A percentile compares a stretch with the other conserved stretches of the same genome.
Conservation (phyloP, 2,113 vertebrate genomes). For the Coptodon rendalli region DNA sequence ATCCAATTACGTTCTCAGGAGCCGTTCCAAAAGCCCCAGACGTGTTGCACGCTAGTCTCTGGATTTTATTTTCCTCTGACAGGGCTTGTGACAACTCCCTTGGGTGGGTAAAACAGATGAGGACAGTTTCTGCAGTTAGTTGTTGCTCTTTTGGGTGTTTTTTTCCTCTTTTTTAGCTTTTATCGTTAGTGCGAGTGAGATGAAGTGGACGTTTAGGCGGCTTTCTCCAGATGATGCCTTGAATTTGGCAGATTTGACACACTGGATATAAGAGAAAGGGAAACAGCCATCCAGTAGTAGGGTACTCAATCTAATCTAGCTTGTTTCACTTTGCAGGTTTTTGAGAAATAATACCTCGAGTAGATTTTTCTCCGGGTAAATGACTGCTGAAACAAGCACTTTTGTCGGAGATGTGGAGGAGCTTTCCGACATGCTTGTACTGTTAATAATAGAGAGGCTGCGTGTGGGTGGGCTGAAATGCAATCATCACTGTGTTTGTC, state of each 20-base stretch:
- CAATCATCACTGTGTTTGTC: slow-evolving; percentile 27
- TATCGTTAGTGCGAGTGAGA: not conserved
- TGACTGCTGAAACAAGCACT: slow-evolving; percentile 32
- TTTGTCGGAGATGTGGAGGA: not conserved
- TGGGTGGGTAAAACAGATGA: not conserved
- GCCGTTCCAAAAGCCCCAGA: not conserved
- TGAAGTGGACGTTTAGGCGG: not conserved
- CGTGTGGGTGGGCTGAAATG: slow-evolving; percentile 12
- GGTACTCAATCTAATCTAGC: not conserved
- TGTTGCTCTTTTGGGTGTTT: not conserved
- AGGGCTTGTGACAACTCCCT: not conserved
- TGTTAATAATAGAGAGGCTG: slow-evolving; percentile 35
- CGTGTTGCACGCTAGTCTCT: not conserved
- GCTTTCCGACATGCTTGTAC: slow-evolving; percentile 6
- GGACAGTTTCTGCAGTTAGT: not conserved
- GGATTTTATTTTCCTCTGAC: not conserved
- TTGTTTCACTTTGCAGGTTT: slow-evolving; percentile 6
- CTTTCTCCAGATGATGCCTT: not conserved
- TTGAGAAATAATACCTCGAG: not conserved
- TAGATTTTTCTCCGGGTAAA: not conserved
- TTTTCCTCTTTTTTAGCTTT: not conserved
- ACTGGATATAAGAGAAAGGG: not conserved
- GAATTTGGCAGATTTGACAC: not conserved
- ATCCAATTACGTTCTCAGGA: slow-evolving; percentile 35
- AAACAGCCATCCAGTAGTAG: not conserved